Evolutionary conservation across 2,113 vertebrate species (phyloP).

Genomic region (Oryctolagus cuniculus): mOryCun1.1 NC_091435.1:47059001-47059500

Average conservation of each 20-base stretch:
- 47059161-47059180: not conserved
- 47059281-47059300: not conserved
- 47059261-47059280: not conserved
- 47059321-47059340: not conserved
- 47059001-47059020: conserved; percentile 61
- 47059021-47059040: conserved; percentile 56
- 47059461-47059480: conserved; percentile 52
- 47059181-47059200: not conserved
- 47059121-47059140: not conserved
- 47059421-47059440: conserved; percentile 44
- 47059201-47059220: conserved; percentile 7
- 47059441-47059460: conserved; percentile 63
- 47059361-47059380: not conserved
- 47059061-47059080: conserved; percentile 49
- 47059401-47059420: conserved; percentile 58
- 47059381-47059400: not conserved
- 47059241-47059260: conserved; percentile 24
- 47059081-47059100: not conserved
- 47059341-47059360: conserved; percentile 14
- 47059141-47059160: not conserved
- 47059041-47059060: conserved; percentile 52
- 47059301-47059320: conserved; percentile 36
- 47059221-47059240: conserved; percentile 30
- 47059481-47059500: conserved; percentile 45
- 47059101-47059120: not conserved